These are phyloP conservation scores for Oligia strigilis DNA, from an alignment of 2,888 invertebrate species.

Conservation along the genomic window DNA sequence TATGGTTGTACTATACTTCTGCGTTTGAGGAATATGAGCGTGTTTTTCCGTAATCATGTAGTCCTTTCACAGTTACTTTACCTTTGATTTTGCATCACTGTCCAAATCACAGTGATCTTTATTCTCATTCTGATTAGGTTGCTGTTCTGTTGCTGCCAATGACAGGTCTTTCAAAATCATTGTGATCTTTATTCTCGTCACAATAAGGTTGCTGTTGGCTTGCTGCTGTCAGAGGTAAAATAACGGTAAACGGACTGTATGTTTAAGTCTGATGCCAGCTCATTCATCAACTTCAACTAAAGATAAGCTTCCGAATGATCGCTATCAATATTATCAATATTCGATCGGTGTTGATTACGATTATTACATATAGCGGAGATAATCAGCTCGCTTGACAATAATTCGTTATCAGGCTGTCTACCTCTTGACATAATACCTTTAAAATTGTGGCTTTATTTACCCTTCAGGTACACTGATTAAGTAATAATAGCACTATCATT, in stretches of 20 bases:
- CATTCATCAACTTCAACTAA: constrained; percentile 6
- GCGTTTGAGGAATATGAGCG: background rate
- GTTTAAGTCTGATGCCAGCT: background rate
- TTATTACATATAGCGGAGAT: background rate
- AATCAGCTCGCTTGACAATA: too few species aligned
- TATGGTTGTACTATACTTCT: background rate
- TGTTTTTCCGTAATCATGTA: background rate
- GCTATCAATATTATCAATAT: background rate
- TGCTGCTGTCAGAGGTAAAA: too few species aligned
- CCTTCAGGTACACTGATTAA: background rate
- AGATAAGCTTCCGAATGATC: constrained; percentile 2
- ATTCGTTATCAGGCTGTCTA: background rate
- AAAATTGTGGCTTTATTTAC: background rate
- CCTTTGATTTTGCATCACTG: too few species aligned
- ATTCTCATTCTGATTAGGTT: too few species aligned
- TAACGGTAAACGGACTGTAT: too few species aligned
- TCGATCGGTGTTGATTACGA: background rate
- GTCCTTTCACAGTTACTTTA: too few species aligned
- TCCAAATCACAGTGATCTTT: too few species aligned
- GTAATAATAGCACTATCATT: background rate
- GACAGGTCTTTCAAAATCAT: too few species aligned
- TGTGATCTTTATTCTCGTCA: too few species aligned
- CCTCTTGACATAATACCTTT: background rate
- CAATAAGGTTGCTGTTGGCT: too few species aligned
- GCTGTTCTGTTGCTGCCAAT: too few species aligned